Conservation (phyloP, 2,113 vertebrate species). For the Ibidorhyncha struthersii region DNA sequence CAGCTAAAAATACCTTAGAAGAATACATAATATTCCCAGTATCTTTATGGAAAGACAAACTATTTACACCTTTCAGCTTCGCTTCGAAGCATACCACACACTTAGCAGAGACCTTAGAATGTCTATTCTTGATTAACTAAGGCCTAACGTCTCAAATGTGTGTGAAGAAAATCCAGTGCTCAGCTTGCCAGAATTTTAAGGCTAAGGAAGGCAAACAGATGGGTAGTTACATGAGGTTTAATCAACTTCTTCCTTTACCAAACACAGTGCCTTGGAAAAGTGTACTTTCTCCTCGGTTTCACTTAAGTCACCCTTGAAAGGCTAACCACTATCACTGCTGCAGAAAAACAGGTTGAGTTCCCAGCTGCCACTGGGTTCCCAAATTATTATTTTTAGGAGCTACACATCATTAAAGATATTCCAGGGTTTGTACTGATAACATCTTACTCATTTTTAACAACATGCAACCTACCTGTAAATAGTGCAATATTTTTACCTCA, state of each 20-base stretch:
- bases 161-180: neutral
- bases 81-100: neutral
- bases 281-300: neutral
- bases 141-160: neutral
- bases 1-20: neutral
- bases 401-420: neutral
- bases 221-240: neutral
- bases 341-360: neutral
- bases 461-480: neutral
- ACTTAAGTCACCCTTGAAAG: neutral
- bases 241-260: neutral
- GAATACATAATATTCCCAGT: neutral
- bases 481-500: neutral
- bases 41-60: neutral
- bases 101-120: neutral
- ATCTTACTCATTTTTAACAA: neutral
- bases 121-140: neutral
- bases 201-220: neutral
- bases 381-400: neutral
- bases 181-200: neutral
- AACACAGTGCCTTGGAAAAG: neutral
- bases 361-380: neutral
- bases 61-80: neutral
- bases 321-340: neutral
- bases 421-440: neutral